Evolutionary conservation across 2,797 vertebrate genomes (phyloP), one percentile per base, ranked within the genome.

Genomic region (Kryptolebias ocellatus): DNA sequence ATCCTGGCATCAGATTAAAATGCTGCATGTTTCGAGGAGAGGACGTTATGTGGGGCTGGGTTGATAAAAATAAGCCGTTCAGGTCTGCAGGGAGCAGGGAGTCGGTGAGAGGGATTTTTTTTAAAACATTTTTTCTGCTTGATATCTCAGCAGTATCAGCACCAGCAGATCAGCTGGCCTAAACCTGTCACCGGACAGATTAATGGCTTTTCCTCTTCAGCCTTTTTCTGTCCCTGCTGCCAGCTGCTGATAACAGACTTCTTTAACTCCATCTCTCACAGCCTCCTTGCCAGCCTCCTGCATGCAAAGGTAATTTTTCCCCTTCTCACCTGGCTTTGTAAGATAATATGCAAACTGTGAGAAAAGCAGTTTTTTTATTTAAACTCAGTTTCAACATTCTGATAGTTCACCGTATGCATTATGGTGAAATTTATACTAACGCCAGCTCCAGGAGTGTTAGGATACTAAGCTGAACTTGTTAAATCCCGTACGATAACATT

Each of bases 101-200:
- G 62, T 60, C 46, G 1, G 64, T 4, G 52, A 72, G 76, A 61
- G 60, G 72, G 63, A 17, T 18, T 60, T 45, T 4, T 46, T 47
- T 85, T 80, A 67, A 79, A 67, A 79, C 75, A 78, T 79, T 82
- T 84, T 77, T 64, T 80, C 78, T 77, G 55, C 64, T 73, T 3
- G 4, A 74, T 70, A 74, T 65, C 79, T 70, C 51, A 49, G 78
- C 81, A 67, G 49, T 73, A 90, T 89, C 87, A 74, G 79, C 74
- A 71, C 44, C 72, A 63, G 29, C 71, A 80, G 61, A 89, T 89
- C 79, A 81, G 76, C 77, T 83, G 91, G 81, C 88, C 91, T 85
- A 84, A 90, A 91, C 92, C 89, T 70, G 89, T 91, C 90, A 89
- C 45, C 5, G 15, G 50, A 67, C 68, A 88, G 89, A 93, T 91